Conservation (phyloP, 2,113 vertebrate genomes). For the Clarias macrocephalus region DNA sequence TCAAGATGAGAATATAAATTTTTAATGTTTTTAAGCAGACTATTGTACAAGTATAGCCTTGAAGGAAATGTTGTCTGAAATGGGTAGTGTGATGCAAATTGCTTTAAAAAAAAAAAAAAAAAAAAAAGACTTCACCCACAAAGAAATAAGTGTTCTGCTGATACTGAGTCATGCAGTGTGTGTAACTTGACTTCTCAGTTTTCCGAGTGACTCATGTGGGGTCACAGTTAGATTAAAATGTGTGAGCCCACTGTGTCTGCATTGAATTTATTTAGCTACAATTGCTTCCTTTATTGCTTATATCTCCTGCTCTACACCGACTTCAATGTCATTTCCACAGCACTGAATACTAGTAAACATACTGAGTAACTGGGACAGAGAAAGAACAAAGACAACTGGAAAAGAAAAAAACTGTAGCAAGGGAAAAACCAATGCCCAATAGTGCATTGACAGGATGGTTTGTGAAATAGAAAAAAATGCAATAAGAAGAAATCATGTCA, state of each 20-base stretch:
- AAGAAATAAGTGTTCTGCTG: constrained; percentile 20
- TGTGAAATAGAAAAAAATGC: not conserved
- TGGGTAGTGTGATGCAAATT: not conserved
- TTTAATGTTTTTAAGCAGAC: not conserved
- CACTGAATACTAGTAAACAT: constrained; percentile 6
- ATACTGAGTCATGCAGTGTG: constrained; percentile 21
- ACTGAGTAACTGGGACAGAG: constrained; percentile 10
- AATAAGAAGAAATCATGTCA: not conserved
- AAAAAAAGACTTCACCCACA: not conserved
- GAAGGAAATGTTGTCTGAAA: not conserved
- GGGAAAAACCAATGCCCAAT: not conserved
- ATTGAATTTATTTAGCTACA: constrained; percentile 32
- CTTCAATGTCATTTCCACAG: constrained; percentile 15
- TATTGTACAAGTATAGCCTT: not conserved
- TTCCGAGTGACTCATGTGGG: constrained; percentile 31
- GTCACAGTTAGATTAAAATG: constrained; percentile 27
- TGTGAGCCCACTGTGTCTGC: not conserved
- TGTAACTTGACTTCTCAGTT: constrained; percentile 20
- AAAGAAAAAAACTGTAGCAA: not conserved
- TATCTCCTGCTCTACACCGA: constrained; percentile 15
- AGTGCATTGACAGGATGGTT: not conserved
- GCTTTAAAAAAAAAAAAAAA: not conserved
- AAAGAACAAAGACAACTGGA: not conserved
- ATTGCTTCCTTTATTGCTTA: constrained; percentile 23
- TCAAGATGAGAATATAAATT: not conserved